Percentiles rank a stretch among this genome's conserved stretches.
Conservation (phyloP, 2,888 invertebrate genomes). For the Macrosoma leucophasiata region DNA sequence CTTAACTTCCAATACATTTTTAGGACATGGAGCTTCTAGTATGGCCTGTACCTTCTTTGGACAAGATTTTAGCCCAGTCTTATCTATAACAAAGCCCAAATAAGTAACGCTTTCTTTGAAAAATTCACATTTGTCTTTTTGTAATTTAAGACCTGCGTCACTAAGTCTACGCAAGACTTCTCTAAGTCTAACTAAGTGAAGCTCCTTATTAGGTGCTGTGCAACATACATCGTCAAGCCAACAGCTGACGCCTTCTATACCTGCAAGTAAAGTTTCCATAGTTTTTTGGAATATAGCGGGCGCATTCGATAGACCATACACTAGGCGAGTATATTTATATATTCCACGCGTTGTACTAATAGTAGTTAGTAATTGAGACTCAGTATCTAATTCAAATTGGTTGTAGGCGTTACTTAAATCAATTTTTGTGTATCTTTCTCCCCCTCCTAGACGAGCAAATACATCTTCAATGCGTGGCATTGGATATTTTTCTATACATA, state of each 20-base stretch:
- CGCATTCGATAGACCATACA: conserved; percentile 20
- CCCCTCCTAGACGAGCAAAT: conserved; percentile 7
- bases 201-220: conserved; percentile 10
- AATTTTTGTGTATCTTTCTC: conserved; percentile 17
- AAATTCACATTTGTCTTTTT: conserved; percentile 14
- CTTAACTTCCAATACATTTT: conserved; percentile 12
- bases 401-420: conserved; percentile 21
- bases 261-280: conserved; percentile 18
- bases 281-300: conserved; percentile 22
- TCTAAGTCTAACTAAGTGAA: conserved; percentile 7
- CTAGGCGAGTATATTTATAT: conserved; percentile 20
- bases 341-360: conserved; percentile 20
- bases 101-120: conserved; percentile 12
- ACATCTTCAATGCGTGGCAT: conserved; percentile 5
- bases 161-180: conserved; percentile 8
- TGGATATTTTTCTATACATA: conserved; percentile 15
- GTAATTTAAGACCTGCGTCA: conserved; percentile 8
- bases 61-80: conserved; percentile 10
- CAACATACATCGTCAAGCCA: conserved; percentile 18
- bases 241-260: conserved; percentile 18
- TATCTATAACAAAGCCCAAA: conserved; percentile 15
- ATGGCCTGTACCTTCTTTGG: conserved; percentile 18
- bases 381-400: conserved; percentile 13
- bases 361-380: conserved; percentile 16
- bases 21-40: conserved; percentile 9